phyloP scores from a whole-genome alignment of 2,888 invertebrate species.

The Eupithecia inturbata region DNA sequence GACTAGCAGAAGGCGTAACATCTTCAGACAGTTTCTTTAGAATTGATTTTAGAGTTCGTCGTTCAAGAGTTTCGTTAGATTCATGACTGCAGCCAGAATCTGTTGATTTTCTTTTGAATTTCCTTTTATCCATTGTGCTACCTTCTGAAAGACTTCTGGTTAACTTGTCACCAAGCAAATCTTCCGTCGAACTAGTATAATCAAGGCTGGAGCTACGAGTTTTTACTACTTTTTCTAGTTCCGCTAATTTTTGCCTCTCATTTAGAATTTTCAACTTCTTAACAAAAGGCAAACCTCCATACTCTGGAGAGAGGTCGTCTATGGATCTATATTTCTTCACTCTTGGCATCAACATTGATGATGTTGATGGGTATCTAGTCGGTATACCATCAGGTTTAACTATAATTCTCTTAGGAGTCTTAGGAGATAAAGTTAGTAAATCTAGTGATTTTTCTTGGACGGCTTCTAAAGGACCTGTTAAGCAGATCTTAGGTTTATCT shows the following conservation, averaged over 20 bases:
- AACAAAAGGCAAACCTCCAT: conserved; percentile 93
- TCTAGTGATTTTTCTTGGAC: conserved; percentile 78
- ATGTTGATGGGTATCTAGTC: conserved; percentile 41
- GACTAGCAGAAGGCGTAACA: conserved; percentile 77
- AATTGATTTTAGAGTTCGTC: conserved; percentile 92
- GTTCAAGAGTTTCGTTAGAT: conserved; percentile 92
- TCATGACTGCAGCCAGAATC: conserved; percentile 71
- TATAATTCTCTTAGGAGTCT: conserved; percentile 68
- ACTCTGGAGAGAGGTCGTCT: conserved; percentile 94
- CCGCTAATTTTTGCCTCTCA: conserved; percentile 93
- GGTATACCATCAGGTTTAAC: conserved; percentile 60
- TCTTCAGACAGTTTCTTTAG: conserved; percentile 92
- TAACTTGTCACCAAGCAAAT: conserved; percentile 83
- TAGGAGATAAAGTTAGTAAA: conserved; percentile 74
- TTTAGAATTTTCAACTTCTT: conserved; percentile 95
- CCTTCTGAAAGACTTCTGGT: conserved; percentile 93
- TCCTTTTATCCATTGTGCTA: conserved; percentile 88
- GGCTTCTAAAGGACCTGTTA: conserved; percentile 76
- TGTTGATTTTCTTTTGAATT: conserved; percentile 74
- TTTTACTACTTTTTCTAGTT: conserved; percentile 90
- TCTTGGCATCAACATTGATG: conserved; percentile 69
- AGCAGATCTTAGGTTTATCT: conserved; percentile 74
- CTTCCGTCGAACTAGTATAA: conserved; percentile 86
- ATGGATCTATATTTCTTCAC: conserved; percentile 91
- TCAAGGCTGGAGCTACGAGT: conserved; percentile 92